Base-by-base conservation (phyloP, 2,888 invertebrate species). In the Ophonus ardosiacus region DNA sequence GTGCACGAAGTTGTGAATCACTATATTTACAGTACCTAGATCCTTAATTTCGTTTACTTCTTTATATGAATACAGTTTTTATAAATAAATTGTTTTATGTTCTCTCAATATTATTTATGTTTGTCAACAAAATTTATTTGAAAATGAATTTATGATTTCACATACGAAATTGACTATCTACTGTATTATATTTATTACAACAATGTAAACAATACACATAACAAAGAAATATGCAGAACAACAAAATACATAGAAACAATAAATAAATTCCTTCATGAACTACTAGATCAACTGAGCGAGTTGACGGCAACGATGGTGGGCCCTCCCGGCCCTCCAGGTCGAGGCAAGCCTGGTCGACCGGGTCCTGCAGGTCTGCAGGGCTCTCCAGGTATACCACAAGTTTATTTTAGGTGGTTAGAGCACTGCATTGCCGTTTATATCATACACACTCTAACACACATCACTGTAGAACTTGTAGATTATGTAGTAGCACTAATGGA, bases 291-390 rank as follows among this genome's bases (percentile, higher is more conserved):
- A 88, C 91, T 97, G 88, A 93, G 93, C 88, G 96, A 96, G 89
- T 91, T 97, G 88, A 92, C 94, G 68, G 92, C 94, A 68, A 92
- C 93, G 87, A 93, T 94, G 88, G 91, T 92, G 81, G 95, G 95
- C 79, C 94, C 95, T 6, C 94, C 95, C 56, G 95, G 95, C 18
- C 94, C 94, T 24, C 94, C 95, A 15, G 94, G 95, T 65, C 91
- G 92, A 71, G 93, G 94, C 38, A 94, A 93, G 88, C 92, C 94
- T 87, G 97, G 97, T 59, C 93, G 94, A 78, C 93, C 94, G 18
- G 97, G 97, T 17, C 91, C 93, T 87, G 94, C 95, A 65, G 97
- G 97, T 63, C 90, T 92, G 0, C 93, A 94, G 88, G 96, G 96
- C 87, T 91, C 92, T 24, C 93, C 94, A 92, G 96, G 96, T 94